Evolutionary conservation across 2,888 invertebrate species (phyloP).

Genomic region (Oxyscelio sp.): DNA sequence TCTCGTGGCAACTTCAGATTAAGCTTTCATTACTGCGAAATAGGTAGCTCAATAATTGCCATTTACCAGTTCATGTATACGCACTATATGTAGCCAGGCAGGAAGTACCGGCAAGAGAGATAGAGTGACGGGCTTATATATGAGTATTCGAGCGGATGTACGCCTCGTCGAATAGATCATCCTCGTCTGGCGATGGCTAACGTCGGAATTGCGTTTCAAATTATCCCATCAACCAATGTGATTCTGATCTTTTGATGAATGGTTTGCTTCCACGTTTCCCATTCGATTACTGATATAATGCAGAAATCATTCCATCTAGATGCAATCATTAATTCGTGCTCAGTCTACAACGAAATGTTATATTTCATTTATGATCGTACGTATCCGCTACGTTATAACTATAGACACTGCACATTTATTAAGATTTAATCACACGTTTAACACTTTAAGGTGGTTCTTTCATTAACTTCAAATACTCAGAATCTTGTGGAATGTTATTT

Average conservation of each 20-base stretch:
- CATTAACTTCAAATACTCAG: too few relatives aligned
- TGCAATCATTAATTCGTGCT: conserved; percentile 54
- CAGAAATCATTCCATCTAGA: conserved; percentile 49
- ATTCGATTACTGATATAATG: conserved; percentile 44
- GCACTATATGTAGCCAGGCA: neutral
- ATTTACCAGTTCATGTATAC: conserved; percentile 65
- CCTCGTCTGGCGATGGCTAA: conserved; percentile 49
- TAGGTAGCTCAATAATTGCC: conserved; percentile 78
- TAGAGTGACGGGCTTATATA: conserved; percentile 39
- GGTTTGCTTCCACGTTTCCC: conserved; percentile 43
- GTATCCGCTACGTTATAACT: too few relatives aligned
- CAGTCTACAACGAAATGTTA: conserved; percentile 19
- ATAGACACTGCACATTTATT: too few relatives aligned
- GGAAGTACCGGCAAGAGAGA: conserved; percentile 33
- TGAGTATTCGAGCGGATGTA: conserved; percentile 44
- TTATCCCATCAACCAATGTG: conserved; percentile 74
- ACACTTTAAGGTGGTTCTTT: too few relatives aligned
- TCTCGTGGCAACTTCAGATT: conserved; percentile 76
- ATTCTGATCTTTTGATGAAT: conserved; percentile 76
- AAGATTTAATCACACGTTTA: too few relatives aligned
- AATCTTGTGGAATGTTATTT: too few relatives aligned
- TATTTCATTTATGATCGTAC: too few relatives aligned
- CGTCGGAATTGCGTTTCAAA: conserved; percentile 76
- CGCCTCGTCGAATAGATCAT: conserved; percentile 64
- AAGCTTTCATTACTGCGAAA: conserved; percentile 78